phyloP scores from a whole-genome alignment of 2,797 vertebrate genomes.

The Amniataba percoides region DNA sequence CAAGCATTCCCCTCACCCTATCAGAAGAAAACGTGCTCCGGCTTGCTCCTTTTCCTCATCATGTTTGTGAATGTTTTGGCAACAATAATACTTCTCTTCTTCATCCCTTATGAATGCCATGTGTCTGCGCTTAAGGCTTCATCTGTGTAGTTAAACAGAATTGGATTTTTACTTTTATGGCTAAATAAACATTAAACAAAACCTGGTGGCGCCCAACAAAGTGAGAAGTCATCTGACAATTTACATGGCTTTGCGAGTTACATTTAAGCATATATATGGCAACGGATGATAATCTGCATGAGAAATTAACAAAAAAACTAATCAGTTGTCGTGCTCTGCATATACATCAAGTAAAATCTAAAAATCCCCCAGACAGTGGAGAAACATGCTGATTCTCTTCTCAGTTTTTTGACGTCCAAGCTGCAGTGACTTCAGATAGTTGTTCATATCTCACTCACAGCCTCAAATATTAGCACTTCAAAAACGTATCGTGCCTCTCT shows the following conservation, averaged over 20 bases:
- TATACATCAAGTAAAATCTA: no score
- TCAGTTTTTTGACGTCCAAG: not conserved
- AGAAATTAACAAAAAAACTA: no score
- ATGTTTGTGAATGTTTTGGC: constrained; percentile 18
- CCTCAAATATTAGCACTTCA: not conserved
- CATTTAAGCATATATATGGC: no score
- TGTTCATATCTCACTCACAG: not conserved
- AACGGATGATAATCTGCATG: no score
- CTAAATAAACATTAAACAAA: constrained; percentile 11
- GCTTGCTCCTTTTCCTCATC: not conserved
- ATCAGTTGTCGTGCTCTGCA: no score
- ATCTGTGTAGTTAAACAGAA: not conserved
- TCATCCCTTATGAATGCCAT: not conserved
- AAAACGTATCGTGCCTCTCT: not conserved
- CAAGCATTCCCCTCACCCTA: not conserved
- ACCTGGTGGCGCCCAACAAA: not conserved
- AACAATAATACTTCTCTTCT: constrained; percentile 2
- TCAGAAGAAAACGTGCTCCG: not conserved
- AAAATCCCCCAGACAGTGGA: not conserved
- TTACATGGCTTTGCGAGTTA: no score
- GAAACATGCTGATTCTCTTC: not conserved
- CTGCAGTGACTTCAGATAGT: not conserved
- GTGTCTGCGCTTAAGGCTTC: constrained; percentile 1
- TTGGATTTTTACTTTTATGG: not conserved
- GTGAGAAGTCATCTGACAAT: not conserved